Evolutionary conservation across 2,888 invertebrate genomes (phyloP).

Genomic region (Priocnemis perturbator): DNA sequence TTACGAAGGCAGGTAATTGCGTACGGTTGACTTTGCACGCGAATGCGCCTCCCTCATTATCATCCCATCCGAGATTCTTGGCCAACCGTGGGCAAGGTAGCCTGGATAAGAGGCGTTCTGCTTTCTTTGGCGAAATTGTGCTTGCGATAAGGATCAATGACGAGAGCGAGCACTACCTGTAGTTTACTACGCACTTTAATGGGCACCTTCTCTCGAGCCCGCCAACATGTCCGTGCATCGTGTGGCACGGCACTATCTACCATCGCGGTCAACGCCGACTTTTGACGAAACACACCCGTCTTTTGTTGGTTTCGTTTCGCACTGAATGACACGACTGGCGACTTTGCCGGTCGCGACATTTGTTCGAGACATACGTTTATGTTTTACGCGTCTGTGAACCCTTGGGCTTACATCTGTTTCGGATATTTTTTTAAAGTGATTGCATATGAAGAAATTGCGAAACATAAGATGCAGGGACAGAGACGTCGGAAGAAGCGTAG

Average conservation of each 20-base stretch:
- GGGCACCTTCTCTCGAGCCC: constrained; percentile 29
- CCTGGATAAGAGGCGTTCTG: constrained; percentile 15
- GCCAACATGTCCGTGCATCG: background rate
- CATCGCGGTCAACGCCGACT: background rate
- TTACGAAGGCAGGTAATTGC: constrained; percentile 59
- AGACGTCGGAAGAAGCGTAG: too few species aligned
- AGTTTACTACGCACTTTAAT: constrained; percentile 49
- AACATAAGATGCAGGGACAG: too few species aligned
- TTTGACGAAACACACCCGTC: background rate
- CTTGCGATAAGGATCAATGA: constrained; percentile 51
- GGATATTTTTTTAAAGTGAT: too few species aligned
- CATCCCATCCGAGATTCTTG: constrained; percentile 34
- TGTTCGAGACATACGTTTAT: too few species aligned
- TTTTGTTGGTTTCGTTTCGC: background rate
- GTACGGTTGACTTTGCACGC: constrained; percentile 52
- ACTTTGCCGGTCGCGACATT: too few species aligned
- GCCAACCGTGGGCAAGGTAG: constrained; percentile 20
- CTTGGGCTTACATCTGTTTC: too few species aligned
- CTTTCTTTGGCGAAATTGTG: constrained; percentile 29
- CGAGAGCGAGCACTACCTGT: constrained; percentile 33
- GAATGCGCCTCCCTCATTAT: constrained; percentile 54
- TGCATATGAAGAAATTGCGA: too few species aligned
- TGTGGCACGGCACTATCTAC: background rate
- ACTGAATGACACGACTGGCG: too few species aligned
- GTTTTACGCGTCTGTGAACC: too few species aligned